Percentiles rank a stretch among this genome's conserved stretches.
phyloP scores from a whole-genome alignment of 2,797 vertebrate species.

The Luscinia megarhynchos region DNA sequence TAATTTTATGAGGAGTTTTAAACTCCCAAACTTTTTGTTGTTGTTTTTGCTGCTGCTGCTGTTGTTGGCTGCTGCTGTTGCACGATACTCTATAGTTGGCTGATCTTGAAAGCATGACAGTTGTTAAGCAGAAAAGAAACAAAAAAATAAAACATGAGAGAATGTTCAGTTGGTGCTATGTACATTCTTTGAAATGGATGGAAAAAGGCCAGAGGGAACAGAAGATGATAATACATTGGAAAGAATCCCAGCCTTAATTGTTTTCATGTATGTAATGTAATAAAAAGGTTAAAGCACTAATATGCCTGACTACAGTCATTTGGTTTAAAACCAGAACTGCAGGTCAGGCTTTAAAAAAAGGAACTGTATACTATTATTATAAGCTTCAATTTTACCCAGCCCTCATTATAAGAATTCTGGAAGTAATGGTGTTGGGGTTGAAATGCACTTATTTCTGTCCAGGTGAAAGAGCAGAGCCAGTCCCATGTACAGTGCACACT shows the following conservation, averaged over 20 bases:
- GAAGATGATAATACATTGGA: slow-evolving; percentile 75
- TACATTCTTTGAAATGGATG: slow-evolving; percentile 74
- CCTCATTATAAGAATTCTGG: slow-evolving; percentile 45
- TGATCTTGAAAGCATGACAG: slow-evolving; percentile 70
- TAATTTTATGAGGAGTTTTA: slow-evolving; percentile 81
- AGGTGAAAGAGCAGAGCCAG: not conserved
- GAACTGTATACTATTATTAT: slow-evolving; percentile 25
- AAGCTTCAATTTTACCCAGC: slow-evolving; percentile 41
- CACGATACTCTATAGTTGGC: slow-evolving; percentile 65
- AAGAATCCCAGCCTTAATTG: slow-evolving; percentile 77
- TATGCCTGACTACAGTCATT: slow-evolving; percentile 54
- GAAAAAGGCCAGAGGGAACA: slow-evolving; percentile 77
- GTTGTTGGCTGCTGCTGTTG: slow-evolving; percentile 8
- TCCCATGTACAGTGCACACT: not conserved
- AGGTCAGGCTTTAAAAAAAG: slow-evolving; percentile 61
- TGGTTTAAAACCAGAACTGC: slow-evolving; percentile 68
- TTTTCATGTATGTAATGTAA: slow-evolving; percentile 76
- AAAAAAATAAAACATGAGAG: slow-evolving; percentile 63
- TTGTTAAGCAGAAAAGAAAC: slow-evolving; percentile 68
- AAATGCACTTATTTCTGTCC: slow-evolving; percentile 1
- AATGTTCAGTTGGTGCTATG: slow-evolving; percentile 63
- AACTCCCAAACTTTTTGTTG: slow-evolving; percentile 68
- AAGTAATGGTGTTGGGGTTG: slow-evolving; percentile 26
- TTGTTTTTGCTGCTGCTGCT: not conserved
- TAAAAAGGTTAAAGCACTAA: slow-evolving; percentile 74